phyloP scores from a whole-genome alignment of 2,888 invertebrate species.

The Temnothorax unifasciatus region DNA sequence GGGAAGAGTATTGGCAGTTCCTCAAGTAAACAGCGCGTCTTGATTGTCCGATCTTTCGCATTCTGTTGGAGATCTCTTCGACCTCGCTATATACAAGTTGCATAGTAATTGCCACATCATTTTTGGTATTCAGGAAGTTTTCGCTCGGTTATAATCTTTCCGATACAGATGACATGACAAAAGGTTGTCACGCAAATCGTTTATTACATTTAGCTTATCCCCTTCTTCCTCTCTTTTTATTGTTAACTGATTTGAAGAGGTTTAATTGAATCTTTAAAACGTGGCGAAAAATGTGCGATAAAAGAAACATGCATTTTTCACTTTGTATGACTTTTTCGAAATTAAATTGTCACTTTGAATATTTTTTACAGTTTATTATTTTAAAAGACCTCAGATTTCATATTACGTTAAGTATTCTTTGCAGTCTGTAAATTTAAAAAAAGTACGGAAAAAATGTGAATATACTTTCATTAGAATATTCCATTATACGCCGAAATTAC shows the following conservation, averaged over 20 bases:
- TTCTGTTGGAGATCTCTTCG: slow-evolving; percentile 41
- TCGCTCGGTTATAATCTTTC: slow-evolving; percentile 13
- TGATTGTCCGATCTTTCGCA: slow-evolving; percentile 55
- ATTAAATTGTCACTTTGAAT: background rate
- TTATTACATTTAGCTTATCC: background rate
- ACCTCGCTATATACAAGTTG: slow-evolving; percentile 52
- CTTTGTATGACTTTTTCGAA: background rate
- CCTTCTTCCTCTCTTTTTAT: background rate
- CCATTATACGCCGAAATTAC: slow-evolving; percentile 9
- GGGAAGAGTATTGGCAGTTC: slow-evolving; percentile 22
- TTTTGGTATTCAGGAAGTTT: slow-evolving; percentile 45
- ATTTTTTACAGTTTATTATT: background rate
- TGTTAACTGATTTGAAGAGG: background rate
- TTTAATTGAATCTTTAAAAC: background rate
- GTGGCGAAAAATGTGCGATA: background rate
- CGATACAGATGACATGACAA: background rate
- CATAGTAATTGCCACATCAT: slow-evolving; percentile 49
- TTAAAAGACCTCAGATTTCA: background rate
- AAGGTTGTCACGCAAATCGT: background rate
- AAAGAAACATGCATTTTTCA: background rate
- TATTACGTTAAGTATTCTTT: background rate
- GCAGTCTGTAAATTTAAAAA: background rate
- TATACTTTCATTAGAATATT: background rate
- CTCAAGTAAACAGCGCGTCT: slow-evolving; percentile 51
- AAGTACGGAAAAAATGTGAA: background rate